phyloP scores from a whole-genome alignment of 2,888 invertebrate genomes.

The Polydrusus pterygomalis region DNA sequence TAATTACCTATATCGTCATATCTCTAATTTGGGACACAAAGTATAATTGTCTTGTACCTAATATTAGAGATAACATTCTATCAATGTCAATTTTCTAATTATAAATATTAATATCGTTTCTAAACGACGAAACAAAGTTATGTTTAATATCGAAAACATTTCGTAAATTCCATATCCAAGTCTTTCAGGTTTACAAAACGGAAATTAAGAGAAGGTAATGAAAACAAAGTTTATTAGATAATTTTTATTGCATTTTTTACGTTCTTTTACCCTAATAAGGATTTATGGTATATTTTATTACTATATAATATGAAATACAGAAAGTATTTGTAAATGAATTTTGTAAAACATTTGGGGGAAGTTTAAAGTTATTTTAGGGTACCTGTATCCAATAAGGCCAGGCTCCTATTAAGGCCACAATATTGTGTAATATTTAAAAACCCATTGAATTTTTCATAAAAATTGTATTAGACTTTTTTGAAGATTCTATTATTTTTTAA shows the following conservation, averaged over 20 bases:
- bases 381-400: too few relatives aligned
- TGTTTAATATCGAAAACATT: conserved; percentile 44
- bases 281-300: conserved; percentile 38
- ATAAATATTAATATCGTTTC: conserved; percentile 3
- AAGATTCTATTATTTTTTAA: too few relatives aligned
- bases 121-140: conserved; percentile 20
- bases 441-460: too few relatives aligned
- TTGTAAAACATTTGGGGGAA: not conserved
- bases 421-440: too few relatives aligned
- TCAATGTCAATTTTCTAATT: not conserved
- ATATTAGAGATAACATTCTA: not conserved
- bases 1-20: too few relatives aligned
- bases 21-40: too few relatives aligned
- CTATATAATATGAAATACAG: not conserved
- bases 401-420: too few relatives aligned
- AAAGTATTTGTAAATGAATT: conserved; percentile 16
- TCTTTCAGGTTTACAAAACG: conserved; percentile 35
- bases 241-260: conserved; percentile 49
- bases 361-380: too few relatives aligned
- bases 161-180: conserved; percentile 41
- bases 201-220: conserved; percentile 45
- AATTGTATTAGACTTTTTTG: too few relatives aligned
- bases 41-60: too few relatives aligned
- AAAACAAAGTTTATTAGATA: conserved; percentile 52
- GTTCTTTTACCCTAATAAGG: conserved; percentile 33